Evolutionary conservation across 30 jellyfish, hydroid and myxozoan genomes (phyloP), one percentile per base, ranked within the genome.

Genomic region (Chrysaora quinquecirrha): DNA sequence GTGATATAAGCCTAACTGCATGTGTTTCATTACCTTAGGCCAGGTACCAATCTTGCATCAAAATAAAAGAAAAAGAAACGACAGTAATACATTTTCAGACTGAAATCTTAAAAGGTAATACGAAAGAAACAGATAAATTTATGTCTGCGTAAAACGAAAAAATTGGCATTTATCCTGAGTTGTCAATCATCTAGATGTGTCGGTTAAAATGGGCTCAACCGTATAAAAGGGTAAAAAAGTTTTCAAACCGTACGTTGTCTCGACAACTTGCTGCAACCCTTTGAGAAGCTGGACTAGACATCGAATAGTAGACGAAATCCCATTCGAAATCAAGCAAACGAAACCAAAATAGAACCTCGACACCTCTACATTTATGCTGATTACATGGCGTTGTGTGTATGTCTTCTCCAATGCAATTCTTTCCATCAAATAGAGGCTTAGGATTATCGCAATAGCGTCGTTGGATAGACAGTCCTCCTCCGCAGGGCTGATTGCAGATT

Each of bases 371-470:
- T 70, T 27, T 58, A 60, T 87, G 77, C 6, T 2, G 78, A 35
- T 87, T 78, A 71, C 96, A 87, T 18, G 87, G 60, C 24, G n/a
- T 7, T 23, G 54, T 62, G 1, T 23, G 11, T 0, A 21, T 35
- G 0, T 78, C 23, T 0, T 48, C 67, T 0, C 97, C 97, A 29
- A 60, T 54, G 56, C 97, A 89, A 29, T 29, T 30, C 20, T 48
- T 61, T 11, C 97, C 97, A 1, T 48, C 87, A 67, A 20, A 82
- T 49, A 30, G 74, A 4, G 97, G 97, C 29, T 34, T 29, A 22
- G 97, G 97, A 47, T 68, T 89, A 70, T 89, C 87, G 38, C 97
- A 89, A 56, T 89, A 89, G 12, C 97, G 90, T 11, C 77, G 54
- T 22, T 34, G 32, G 29, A 75, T 78, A 6, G 68, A 30, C 34